Evolutionary conservation across 2,888 invertebrate species (phyloP), one percentile per base, ranked within the genome.

Genomic region (Acanthosoma haemorrhoidale): DNA sequence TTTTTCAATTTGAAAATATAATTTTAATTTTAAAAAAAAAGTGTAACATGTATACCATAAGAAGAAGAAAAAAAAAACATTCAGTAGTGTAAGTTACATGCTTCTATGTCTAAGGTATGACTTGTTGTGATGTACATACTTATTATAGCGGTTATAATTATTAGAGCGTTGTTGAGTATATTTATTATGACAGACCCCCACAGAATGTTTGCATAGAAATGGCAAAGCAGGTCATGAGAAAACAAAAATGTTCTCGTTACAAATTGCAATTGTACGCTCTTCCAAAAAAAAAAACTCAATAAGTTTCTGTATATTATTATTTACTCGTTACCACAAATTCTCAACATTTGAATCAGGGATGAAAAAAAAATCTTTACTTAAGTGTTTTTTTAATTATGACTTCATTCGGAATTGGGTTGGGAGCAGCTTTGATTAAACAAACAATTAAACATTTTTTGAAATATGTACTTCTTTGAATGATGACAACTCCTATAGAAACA

Each of bases 121-220:
- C 71, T 73, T 71, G 71, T 71, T 73, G 71, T 73, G 73, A 73
- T 73, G 73, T 73, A 73, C 59, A 73, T 73, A 70, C 70, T 41
- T 70, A 70, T 70, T 70, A 43, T 72, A 72, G 72, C 70, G 68
- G 60, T 70, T 70, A 72, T 72, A 39, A 72, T 68, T 69, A 70
- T 39, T 68, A 68, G 36, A 59, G 59, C 58, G 38, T 68, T 70
- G 70, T 67, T 70, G 72, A 69, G 58, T 34, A 70, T 72, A 70
- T 70, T 72, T 72, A 72, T 72, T 70, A 70, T 68, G 69, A 70
- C 21, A 64, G 64, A 41, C 64, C 64, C n/a, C 64, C 64, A 41
- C 38, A 25, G 59, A 38, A 38, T 68, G 68, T 68, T 68, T 63
- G 60, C 61, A 70, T 70, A 39, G 72, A 72, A 72, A 72, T 72